Base-by-base conservation (phyloP, 2,797 vertebrate species). In the Labroides dimidiatus region DNA sequence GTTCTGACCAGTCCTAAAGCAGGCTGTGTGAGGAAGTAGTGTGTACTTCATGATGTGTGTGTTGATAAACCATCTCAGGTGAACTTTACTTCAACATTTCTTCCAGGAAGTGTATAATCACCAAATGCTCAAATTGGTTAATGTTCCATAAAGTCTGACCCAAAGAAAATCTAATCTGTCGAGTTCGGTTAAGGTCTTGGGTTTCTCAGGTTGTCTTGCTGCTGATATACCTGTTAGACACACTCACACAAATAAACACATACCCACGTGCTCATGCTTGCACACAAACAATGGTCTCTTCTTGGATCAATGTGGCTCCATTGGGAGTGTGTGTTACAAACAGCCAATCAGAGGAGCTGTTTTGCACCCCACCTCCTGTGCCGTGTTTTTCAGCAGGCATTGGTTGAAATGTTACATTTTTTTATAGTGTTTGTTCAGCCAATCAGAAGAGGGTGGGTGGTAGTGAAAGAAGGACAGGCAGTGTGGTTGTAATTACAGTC, bases 301-400 rank as follows among this genome's bases (percentile, higher is more conserved):
- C 42, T 78, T 71, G n/a, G 55, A 30, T 19, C 60, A 55, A 8
- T 51, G 50, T 43, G 58, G 21, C 41, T 77, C 59, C 48, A 49
- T 11, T 68, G 62, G 80, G 81, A 53, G 76, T 86, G 85, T 83
- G 55, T 53, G 5, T 49, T 12, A 17, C 21, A n/a, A 39, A 6
- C 37, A 77, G 77, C 92, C 92, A 93, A 93, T 94, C 84, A 87
- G 59, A 75, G 75, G 23, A 10, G 51, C 41, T 62, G 57, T 68
- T 74, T 57, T 76, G 78, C 73, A 54, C 83, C 87, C 88, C 93
- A 89, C 93, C 93, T 89, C 78, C 68, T 71, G 43, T 63, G 45
- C 30, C 10, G 49, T 21, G 23, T 66, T 70, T 4, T 48, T 2
- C 45, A 1, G 10, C 68, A 51, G 47, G 19, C 53, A 92, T 92